Evolutionary conservation across 1,140 invertebrate species (phyloP).

Genomic region (Heliconius melpomene): DNA sequence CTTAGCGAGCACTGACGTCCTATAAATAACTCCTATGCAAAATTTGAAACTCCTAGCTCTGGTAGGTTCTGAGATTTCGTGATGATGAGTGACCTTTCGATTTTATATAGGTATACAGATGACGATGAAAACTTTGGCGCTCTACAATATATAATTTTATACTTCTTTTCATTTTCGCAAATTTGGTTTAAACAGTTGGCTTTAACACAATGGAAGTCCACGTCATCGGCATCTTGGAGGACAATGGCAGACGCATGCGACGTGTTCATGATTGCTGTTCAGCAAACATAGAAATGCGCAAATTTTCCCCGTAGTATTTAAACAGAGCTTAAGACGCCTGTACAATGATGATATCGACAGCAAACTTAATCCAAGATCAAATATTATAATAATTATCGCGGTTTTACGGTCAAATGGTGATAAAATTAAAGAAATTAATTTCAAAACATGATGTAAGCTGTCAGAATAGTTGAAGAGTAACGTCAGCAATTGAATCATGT

Average conservation of each 20-base stretch:
- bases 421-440: not conserved
- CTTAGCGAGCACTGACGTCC: no score
- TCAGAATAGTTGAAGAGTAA: not conserved
- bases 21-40: no score
- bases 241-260: constrained; percentile 43
- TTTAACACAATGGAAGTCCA: constrained; percentile 49
- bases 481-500: constrained; percentile 5
- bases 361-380: constrained; percentile 18
- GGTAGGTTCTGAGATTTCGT: no score
- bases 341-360: constrained; percentile 33
- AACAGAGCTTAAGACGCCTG: constrained; percentile 32
- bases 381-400: not conserved
- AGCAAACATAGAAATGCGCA: constrained; percentile 38
- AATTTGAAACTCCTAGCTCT: no score
- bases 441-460: not conserved
- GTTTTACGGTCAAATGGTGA: not conserved
- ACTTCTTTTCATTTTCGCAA: constrained; percentile 18
- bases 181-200: constrained; percentile 60
- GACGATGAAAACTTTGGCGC: not conserved
- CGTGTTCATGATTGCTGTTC: constrained; percentile 26
- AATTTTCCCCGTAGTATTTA: constrained; percentile 33
- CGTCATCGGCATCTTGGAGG: constrained; percentile 36
- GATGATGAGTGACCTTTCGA: no score
- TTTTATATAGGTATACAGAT: no score
- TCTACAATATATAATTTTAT: not conserved